phyloP scores from a whole-genome alignment of 2,113 vertebrate species.

The Hipposideros armiger region DNA sequence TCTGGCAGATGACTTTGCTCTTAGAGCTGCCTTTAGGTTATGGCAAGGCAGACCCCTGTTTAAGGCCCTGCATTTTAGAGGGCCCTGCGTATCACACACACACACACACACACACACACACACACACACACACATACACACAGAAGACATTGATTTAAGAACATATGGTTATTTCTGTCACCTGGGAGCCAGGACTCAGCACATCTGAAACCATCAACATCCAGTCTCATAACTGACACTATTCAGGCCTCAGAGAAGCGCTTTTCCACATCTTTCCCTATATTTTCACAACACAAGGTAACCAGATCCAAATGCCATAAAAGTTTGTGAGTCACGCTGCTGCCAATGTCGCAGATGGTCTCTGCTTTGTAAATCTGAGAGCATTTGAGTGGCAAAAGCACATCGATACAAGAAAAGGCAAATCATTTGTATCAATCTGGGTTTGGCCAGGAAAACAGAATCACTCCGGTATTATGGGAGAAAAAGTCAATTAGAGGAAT shows the following conservation, averaged over 20 bases:
- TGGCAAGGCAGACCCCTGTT: neutral
- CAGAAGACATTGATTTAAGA: neutral
- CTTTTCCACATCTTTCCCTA: neutral
- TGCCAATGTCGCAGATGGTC: neutral
- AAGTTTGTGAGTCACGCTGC: neutral
- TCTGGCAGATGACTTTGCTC: neutral
- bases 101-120: neutral
- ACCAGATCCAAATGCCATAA: neutral
- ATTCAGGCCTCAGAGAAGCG: neutral
- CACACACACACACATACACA: neutral
- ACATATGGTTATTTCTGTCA: neutral
- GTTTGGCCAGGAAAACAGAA: conserved; percentile 16
- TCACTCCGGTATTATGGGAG: neutral
- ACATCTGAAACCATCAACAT: neutral
- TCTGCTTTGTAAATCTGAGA: conserved; percentile 36
- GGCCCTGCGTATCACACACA: neutral
- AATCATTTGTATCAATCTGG: neutral
- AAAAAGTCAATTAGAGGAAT: neutral
- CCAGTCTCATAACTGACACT: neutral
- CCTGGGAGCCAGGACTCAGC: neutral
- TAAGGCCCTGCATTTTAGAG: neutral
- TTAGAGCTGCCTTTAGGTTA: neutral
- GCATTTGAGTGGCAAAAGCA: neutral
- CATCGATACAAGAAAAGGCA: neutral
- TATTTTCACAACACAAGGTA: conserved; percentile 41